These are phyloP conservation scores for Fulica atra DNA, from an alignment of 2,113 vertebrate genomes.

Conservation along the genomic window DNA sequence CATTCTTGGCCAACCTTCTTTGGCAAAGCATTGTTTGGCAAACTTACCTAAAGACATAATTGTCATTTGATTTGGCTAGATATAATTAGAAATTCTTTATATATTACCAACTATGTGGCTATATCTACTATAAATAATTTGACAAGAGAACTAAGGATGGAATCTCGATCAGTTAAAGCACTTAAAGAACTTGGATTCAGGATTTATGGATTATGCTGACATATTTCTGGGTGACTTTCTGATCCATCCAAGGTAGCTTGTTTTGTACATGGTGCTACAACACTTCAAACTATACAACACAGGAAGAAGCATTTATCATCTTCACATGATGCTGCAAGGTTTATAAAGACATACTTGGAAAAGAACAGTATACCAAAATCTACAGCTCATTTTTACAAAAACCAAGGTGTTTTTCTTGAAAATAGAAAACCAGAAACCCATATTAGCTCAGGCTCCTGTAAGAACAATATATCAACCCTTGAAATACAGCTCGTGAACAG, in stretches of 20 bases:
- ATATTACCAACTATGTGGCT: conserved; percentile 71
- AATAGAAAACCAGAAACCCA: not conserved
- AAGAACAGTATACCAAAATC: not conserved
- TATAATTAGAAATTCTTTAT: conserved; percentile 78
- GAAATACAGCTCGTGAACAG: not conserved
- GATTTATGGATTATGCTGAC: not conserved
- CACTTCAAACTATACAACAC: not conserved
- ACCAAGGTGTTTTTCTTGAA: not conserved
- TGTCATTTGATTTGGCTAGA: conserved; percentile 72
- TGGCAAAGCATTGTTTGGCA: conserved; percentile 73
- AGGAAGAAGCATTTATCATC: not conserved
- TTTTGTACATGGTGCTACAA: not conserved
- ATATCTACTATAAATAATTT: conserved; percentile 78
- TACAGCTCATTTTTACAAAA: not conserved
- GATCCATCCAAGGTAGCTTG: not conserved
- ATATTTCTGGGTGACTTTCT: not conserved
- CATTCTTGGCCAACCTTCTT: conserved; percentile 62
- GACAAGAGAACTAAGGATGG: conserved; percentile 66
- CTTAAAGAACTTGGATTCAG: not conserved
- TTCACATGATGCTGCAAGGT: not conserved
- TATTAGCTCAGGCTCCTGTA: not conserved
- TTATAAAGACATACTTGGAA: not conserved
- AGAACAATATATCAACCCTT: not conserved
- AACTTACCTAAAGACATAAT: conserved; percentile 61
- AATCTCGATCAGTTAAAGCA: conserved; percentile 45